Conservation (phyloP, 2,888 invertebrate genomes). For the Tetragnatha montana region DNA sequence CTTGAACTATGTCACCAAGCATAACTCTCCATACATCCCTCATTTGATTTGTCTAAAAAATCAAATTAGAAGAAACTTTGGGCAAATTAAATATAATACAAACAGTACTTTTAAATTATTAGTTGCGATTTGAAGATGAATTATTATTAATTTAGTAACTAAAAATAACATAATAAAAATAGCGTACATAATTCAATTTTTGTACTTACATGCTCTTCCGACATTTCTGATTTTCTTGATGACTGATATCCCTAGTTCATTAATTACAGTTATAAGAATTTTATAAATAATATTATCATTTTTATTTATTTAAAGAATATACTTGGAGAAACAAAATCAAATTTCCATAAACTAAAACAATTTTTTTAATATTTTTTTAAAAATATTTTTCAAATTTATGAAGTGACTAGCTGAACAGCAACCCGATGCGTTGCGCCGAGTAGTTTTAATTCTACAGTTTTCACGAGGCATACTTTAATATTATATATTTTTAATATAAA, state of each 20-base stretch:
- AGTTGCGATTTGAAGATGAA: too few species aligned
- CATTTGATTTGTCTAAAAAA: constrained; percentile 23
- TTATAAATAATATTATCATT: too few species aligned
- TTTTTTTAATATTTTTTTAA: constrained; percentile 4
- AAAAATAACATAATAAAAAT: neutral
- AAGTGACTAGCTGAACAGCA: too few species aligned
- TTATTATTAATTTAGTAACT: neutral
- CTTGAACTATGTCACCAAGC: constrained; percentile 41
- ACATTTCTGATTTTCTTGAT: neutral
- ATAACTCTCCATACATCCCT: constrained; percentile 43
- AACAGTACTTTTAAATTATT: too few species aligned
- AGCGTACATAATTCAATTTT: neutral
- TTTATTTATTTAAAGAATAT: too few species aligned
- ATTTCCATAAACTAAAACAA: neutral
- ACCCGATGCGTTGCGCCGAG: too few species aligned
- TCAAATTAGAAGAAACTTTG: neutral
- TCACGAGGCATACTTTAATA: too few species aligned
- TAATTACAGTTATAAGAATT: too few species aligned
- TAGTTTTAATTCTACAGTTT: too few species aligned
- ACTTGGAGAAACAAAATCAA: neutral
- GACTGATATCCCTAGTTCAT: too few species aligned
- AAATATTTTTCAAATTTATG: too few species aligned
- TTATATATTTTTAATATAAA: too few species aligned
- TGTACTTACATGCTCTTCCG: constrained; percentile 17
- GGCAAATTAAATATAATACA: neutral